Evolutionary conservation across 2,888 invertebrate species (phyloP).

Genomic region (Spatulosminthurus flaviceps): DNA sequence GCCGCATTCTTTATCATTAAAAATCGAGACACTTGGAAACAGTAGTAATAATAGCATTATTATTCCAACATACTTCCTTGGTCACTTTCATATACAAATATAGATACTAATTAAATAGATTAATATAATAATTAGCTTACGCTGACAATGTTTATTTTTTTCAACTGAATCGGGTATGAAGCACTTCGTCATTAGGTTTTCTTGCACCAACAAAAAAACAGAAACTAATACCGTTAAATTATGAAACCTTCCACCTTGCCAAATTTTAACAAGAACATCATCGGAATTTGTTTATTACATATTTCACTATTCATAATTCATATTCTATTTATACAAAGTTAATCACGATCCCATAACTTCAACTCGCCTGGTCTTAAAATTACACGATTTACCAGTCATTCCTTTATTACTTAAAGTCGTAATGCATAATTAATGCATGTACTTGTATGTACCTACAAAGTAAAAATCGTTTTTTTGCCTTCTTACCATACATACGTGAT

Average conservation of each 20-base stretch:
- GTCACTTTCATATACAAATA: neutral
- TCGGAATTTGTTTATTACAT: neutral
- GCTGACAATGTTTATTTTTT: neutral
- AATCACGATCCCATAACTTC: neutral
- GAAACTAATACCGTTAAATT: conserved; percentile 15
- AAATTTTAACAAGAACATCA: neutral
- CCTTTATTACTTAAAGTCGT: neutral
- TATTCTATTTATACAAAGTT: neutral
- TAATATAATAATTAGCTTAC: neutral
- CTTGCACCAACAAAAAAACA: neutral
- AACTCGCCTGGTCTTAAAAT: neutral
- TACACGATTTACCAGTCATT: conserved; percentile 5
- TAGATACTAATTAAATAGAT: too few relatives aligned
- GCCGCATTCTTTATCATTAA: neutral
- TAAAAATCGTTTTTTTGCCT: neutral
- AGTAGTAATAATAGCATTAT: too few relatives aligned
- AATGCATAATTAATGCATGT: neutral
- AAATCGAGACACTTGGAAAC: neutral
- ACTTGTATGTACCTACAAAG: neutral
- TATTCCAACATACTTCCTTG: neutral
- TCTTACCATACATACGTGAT: neutral
- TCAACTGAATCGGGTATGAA: neutral
- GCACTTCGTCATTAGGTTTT: neutral
- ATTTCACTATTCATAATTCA: too few relatives aligned
- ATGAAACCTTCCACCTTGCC: conserved; percentile 18